Base-by-base conservation (phyloP, 2,113 vertebrate species). In the Rallus limicola region DNA sequence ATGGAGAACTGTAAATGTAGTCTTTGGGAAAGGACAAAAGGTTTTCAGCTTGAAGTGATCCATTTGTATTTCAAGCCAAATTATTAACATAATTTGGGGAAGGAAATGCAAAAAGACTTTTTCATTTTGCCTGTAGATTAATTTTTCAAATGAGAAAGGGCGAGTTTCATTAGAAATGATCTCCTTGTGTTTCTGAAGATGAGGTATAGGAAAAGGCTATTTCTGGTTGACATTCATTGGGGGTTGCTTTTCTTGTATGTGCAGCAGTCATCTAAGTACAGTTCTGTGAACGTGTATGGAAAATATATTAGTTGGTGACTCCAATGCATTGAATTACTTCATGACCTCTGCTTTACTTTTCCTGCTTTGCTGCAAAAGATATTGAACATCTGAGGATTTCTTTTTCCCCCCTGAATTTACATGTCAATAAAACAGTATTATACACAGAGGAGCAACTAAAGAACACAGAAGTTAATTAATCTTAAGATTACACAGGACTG, bases 381-480 rank as follows among this genome's bases (percentile, higher is more conserved):
- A 93, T 31, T 89, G 64, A 93, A 93, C 62, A 84, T 92, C 56
- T 87, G 86, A 95, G 68, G 60, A 79, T 91, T 89, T 52, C 56
- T 74, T 26, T 19, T n/a, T 9, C 24, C 40, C 26, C 55, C 36
- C 9, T 10, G 42, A 65, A 88, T 93, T 92, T 90, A 90, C 92
- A 74, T 93, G 88, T 77, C 82, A 94, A 83, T 94, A 95, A 94
- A 93, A 33, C 26, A 70, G 55, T 74, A 79, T 82, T 91, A 90
- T 88, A 90, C 90, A 88, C 90, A 79, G 62, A 87, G 62, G 82
- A 81, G 76, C 64, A 93, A 78, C 59, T 56, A 86, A 87, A 58
- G 87, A 86, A 93, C 78, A 81, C 40, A 76, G 65, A 92, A 93
- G 55, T 97, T 92, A 95, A 93, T 95, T 92, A 94, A 94, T 94